Evolutionary conservation across 2,797 vertebrate species (phyloP).

Genomic region (Scolopax bukidnonensis): DNA sequence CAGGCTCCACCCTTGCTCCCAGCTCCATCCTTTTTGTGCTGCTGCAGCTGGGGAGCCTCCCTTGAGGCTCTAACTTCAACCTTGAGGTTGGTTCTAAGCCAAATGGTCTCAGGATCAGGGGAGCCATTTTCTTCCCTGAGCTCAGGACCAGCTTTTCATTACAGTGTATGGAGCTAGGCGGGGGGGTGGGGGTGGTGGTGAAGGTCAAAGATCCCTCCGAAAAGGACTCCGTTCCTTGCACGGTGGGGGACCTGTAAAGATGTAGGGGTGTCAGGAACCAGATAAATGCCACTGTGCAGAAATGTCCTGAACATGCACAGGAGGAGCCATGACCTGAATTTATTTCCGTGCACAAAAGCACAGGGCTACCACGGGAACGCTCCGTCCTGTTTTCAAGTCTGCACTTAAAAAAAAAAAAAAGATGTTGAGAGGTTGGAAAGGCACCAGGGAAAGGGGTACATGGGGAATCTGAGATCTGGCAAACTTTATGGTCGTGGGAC

Average conservation of each 20-base stretch:
- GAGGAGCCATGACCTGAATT: not conserved
- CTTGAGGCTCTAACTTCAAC: conserved; percentile 61
- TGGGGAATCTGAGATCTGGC: not conserved
- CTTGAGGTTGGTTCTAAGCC: conserved; percentile 34
- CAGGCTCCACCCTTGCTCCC: conserved; percentile 69
- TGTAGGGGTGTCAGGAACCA: not conserved
- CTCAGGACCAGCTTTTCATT: not conserved
- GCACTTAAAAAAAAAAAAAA: not conserved
- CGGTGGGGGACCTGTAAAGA: not conserved
- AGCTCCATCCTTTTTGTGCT: conserved; percentile 67
- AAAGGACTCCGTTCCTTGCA: not conserved
- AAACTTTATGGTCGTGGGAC: not conserved
- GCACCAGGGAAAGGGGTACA: conserved; percentile 15
- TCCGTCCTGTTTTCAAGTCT: not conserved
- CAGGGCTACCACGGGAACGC: rapidly evolving
- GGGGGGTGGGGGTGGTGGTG: no score
- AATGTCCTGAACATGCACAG: not conserved
- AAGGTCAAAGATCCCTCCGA: not conserved
- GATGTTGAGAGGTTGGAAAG: conserved; percentile 14
- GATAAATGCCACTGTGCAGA: not conserved
- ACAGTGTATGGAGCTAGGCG: not conserved
- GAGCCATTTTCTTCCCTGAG: not conserved
- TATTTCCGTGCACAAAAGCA: not conserved
- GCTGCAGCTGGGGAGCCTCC: conserved; percentile 67
- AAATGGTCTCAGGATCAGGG: conserved; percentile 65